These are phyloP conservation scores for Coleophora flavipennella DNA, from an alignment of 2,888 invertebrate genomes.

Conservation along the genomic window DNA sequence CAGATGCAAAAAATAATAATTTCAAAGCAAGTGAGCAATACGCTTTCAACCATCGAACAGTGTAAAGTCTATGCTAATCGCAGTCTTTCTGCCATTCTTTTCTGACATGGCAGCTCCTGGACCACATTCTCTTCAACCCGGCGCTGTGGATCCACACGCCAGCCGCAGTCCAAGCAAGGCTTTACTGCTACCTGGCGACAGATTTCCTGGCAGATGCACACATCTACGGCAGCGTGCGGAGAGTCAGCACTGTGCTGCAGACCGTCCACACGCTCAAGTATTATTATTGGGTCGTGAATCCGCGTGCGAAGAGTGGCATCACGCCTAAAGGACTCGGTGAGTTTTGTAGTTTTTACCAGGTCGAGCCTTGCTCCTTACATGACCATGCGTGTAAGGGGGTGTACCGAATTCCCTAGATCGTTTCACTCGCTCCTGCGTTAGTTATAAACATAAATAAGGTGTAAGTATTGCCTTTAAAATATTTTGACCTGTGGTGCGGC, in stretches of 20 bases:
- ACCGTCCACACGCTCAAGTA: slow-evolving; percentile 99
- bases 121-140: slow-evolving; percentile 99
- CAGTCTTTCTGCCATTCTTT: slow-evolving; percentile 93
- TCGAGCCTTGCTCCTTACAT: too few species aligned
- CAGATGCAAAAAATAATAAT: too few species aligned
- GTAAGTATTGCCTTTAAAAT: too few species aligned
- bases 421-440: too few species aligned
- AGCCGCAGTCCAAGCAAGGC: slow-evolving; percentile 92
- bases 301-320: slow-evolving; percentile 94
- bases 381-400: too few species aligned
- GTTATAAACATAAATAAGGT: too few species aligned
- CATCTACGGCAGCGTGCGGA: slow-evolving; percentile 95
- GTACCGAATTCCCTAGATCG: too few species aligned
- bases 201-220: slow-evolving; percentile 98
- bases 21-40: slow-evolving; percentile 51
- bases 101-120: slow-evolving; percentile 96
- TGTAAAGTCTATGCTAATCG: slow-evolving; percentile 73
- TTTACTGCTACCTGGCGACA: slow-evolving; percentile 98
- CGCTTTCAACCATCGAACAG: slow-evolving; percentile 68
- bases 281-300: slow-evolving; percentile 99
- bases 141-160: slow-evolving; percentile 99
- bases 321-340: slow-evolving; percentile 95
- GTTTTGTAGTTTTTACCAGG: slow-evolving; percentile 25
- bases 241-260: slow-evolving; percentile 97
- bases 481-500: too few species aligned